Evolutionary conservation across 1,140 invertebrate genomes (phyloP).

Genomic region (Drosophila watanabei): DNA sequence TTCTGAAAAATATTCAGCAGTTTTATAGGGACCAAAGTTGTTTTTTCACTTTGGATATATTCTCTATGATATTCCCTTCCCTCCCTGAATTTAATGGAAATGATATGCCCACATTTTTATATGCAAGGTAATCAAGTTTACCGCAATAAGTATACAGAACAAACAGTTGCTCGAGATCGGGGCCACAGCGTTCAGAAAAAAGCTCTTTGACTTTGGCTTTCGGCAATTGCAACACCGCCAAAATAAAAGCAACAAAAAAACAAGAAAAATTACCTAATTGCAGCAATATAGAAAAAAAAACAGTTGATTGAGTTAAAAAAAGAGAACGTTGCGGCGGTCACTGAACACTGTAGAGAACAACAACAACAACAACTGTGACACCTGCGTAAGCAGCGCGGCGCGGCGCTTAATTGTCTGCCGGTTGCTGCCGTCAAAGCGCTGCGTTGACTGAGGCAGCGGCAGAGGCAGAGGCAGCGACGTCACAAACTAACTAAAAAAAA

Average conservation of each 20-base stretch:
- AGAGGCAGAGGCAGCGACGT: constrained; percentile 1
- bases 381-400: constrained; percentile 30
- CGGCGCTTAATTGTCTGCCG: constrained; percentile 45
- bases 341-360: constrained; percentile 28
- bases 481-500: constrained; percentile 47
- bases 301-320: constrained; percentile 24
- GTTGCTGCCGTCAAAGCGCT: constrained; percentile 31
- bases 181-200: constrained; percentile 10
- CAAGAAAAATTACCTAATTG: constrained; percentile 29
- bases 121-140: constrained; percentile 17
- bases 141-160: constrained; percentile 28
- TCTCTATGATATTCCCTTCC: neutral
- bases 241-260: constrained; percentile 12
- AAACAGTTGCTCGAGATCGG: constrained; percentile 25
- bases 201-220: constrained; percentile 19
- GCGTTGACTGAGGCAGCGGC: constrained; percentile 3
- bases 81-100: neutral
- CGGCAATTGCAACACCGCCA: constrained; percentile 20
- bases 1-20: neutral
- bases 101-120: neutral
- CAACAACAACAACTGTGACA: constrained; percentile 20
- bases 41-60: too few species aligned
- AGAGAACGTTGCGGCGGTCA: constrained; percentile 53
- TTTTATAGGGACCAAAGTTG: too few species aligned
- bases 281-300: constrained; percentile 15